Conservation (phyloP, 2,113 vertebrate genomes). For the Trichomycterus rosablanca region DNA sequence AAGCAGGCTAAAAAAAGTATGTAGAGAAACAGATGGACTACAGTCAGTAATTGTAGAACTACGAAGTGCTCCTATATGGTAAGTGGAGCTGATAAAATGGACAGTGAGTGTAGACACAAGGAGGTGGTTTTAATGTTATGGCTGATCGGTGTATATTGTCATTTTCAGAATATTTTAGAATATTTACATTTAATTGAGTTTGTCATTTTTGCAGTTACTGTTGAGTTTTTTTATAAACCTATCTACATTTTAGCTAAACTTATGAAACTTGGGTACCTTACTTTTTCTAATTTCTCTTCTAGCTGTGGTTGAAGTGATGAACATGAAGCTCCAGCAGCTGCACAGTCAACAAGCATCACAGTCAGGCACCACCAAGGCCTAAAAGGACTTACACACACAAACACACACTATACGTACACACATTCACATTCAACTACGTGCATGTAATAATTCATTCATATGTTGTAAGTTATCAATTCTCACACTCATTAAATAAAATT, state of each 20-base stretch:
- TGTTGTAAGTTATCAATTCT: not conserved
- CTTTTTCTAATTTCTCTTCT: slow-evolving; percentile 20
- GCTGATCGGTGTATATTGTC: too few species aligned
- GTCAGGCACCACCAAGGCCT: slow-evolving; percentile 74
- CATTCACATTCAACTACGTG: not conserved
- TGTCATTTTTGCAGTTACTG: too few species aligned
- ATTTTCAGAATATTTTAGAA: too few species aligned
- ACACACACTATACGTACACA: not conserved
- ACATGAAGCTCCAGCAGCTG: slow-evolving; percentile 87
- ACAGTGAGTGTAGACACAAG: too few species aligned
- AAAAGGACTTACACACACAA: slow-evolving; percentile 25
- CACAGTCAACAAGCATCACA: slow-evolving; percentile 76
- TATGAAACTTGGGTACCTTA: not conserved
- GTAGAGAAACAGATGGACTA: too few species aligned
- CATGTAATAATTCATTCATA: not conserved
- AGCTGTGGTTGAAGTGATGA: slow-evolving; percentile 91
- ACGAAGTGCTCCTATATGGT: too few species aligned
- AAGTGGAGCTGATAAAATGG: too few species aligned
- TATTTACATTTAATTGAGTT: too few species aligned
- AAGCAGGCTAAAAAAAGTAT: too few species aligned
- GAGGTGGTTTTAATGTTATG: too few species aligned
- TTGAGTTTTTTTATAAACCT: not conserved
- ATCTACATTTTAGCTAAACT: not conserved
- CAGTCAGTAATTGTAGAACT: too few species aligned
- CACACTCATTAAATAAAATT: too few species aligned